phyloP scores from a whole-genome alignment of 92 coral and sea anemone genomes.

The Micromussa lordhowensis region DNA sequence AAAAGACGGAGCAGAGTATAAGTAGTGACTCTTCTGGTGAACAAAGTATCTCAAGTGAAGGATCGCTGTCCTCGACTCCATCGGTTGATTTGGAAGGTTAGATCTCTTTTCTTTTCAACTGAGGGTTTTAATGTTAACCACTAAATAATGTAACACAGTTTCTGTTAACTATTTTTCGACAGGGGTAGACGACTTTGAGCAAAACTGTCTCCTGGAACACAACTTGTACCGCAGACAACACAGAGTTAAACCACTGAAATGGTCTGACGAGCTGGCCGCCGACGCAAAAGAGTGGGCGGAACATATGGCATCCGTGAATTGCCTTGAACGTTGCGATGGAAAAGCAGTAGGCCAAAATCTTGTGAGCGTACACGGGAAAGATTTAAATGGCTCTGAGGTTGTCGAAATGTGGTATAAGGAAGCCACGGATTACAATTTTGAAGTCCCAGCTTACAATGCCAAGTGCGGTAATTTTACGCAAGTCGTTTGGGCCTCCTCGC shows the following conservation, averaged over 20 bases:
- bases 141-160: background rate
- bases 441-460: conserved; percentile 83
- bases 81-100: conserved; percentile 46
- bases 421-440: conserved; percentile 81
- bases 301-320: conserved; percentile 68
- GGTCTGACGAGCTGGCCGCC: conserved; percentile 83
- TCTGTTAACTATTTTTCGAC: background rate
- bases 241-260: conserved; percentile 73
- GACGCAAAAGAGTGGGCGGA: conserved; percentile 77
- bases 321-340: conserved; percentile 68
- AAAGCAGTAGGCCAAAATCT: conserved; percentile 77
- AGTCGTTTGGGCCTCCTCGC: conserved; percentile 80
- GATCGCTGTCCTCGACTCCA: conserved; percentile 59
- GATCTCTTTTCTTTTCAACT: background rate
- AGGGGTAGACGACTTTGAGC: conserved; percentile 79
- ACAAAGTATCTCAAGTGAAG: conserved; percentile 61
- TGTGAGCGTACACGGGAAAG: conserved; percentile 60
- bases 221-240: conserved; percentile 91
- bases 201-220: conserved; percentile 89
- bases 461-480: conserved; percentile 89
- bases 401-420: conserved; percentile 90
- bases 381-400: conserved; percentile 65
- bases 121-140: background rate
- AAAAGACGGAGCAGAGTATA: conserved; percentile 28
- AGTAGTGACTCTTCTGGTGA: conserved; percentile 70